phyloP scores from a whole-genome alignment of 2,797 vertebrate genomes.

The Limnodromus scolopaceus region DNA sequence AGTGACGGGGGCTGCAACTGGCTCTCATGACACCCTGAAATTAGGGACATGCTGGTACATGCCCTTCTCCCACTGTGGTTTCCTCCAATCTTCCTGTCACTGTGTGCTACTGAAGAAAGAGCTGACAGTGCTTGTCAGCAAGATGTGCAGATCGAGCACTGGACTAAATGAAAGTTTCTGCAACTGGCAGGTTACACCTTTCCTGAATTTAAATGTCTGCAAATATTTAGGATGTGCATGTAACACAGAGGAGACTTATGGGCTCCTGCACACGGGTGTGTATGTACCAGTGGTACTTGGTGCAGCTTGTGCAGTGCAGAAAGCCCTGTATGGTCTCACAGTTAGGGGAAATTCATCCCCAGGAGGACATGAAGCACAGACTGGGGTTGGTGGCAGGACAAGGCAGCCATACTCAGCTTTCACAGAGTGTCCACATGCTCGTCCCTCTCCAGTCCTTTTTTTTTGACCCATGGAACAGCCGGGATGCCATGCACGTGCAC shows the following conservation, averaged over 20 bases:
- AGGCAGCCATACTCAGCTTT: neutral
- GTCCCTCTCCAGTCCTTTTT: neutral
- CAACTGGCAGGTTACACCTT: neutral
- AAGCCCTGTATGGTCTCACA: neutral
- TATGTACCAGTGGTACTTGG: accelerated
- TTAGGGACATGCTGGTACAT: accelerated
- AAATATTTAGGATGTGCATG: neutral
- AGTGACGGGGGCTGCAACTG: neutral
- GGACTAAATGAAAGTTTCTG: neutral
- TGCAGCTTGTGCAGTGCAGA: accelerated
- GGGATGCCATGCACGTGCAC: neutral
- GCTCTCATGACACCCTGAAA: neutral
- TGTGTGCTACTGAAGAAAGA: neutral
- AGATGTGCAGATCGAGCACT: accelerated
- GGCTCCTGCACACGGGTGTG: accelerated
- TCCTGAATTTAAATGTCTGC: neutral
- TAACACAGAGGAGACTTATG: accelerated
- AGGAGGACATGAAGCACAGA: neutral
- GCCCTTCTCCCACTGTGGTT: neutral
- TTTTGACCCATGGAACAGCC: neutral
- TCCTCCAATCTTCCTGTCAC: neutral
- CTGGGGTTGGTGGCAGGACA: neutral
- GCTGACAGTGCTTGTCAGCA: neutral
- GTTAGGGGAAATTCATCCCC: neutral
- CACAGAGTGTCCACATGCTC: neutral